Evolutionary conservation across 2,888 invertebrate species (phyloP).

Genomic region (Monopis laevigella): DNA sequence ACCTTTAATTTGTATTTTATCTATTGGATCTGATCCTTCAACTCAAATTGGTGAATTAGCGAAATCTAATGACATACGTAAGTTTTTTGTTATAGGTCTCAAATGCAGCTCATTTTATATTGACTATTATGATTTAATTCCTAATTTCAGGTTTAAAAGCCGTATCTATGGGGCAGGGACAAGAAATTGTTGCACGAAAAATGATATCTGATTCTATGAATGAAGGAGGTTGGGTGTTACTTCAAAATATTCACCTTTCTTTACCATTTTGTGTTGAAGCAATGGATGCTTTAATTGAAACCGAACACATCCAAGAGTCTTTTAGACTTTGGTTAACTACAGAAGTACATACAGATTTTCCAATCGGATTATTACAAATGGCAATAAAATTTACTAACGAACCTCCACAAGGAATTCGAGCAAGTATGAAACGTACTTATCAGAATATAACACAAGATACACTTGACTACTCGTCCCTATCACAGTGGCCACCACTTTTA

Average conservation of each 20-base stretch:
- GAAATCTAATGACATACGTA: constrained; percentile 86
- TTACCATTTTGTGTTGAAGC: constrained; percentile 93
- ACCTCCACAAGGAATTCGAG: constrained; percentile 94
- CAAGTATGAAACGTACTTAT: constrained; percentile 94
- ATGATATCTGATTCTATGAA: constrained; percentile 83
- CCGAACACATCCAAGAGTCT: constrained; percentile 81
- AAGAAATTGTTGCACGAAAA: constrained; percentile 85
- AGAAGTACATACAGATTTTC: constrained; percentile 92
- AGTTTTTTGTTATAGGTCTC: constrained; percentile 41
- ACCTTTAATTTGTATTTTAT: constrained; percentile 91
- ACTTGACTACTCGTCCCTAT: constrained; percentile 88
- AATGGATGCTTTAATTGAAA: constrained; percentile 88
- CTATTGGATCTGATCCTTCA: constrained; percentile 97
- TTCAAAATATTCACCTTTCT: constrained; percentile 97
- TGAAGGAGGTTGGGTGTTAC: constrained; percentile 89
- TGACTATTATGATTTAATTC: too few relatives aligned
- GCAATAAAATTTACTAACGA: constrained; percentile 98
- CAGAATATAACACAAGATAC: constrained; percentile 90
- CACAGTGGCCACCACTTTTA: constrained; percentile 93
- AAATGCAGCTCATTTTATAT: too few relatives aligned
- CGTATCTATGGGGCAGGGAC: constrained; percentile 98
- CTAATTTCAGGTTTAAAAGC: constrained; percentile 75
- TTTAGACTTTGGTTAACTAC: constrained; percentile 96
- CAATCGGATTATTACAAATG: constrained; percentile 88
- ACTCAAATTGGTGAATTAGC: constrained; percentile 89